Percentiles rank a stretch among this genome's conserved stretches.
Evolutionary conservation across 2,888 invertebrate genomes (phyloP).

Genomic region (Papilio protenor): DNA sequence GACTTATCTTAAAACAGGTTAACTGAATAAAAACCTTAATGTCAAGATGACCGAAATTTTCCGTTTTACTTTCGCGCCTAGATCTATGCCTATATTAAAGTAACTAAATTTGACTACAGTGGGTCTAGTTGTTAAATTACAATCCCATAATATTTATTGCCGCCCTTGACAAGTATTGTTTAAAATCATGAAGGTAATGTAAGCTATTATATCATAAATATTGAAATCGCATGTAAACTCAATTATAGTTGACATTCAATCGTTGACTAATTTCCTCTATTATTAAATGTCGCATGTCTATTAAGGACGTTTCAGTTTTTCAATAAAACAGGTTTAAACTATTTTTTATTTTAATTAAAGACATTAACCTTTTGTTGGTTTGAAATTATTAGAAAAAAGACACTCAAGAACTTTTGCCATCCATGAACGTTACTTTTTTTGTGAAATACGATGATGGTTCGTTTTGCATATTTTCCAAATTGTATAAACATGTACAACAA

Average conservation of each 20-base stretch:
- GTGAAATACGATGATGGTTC: slow-evolving; percentile 55
- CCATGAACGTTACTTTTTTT: slow-evolving; percentile 44
- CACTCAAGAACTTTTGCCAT: slow-evolving; percentile 18
- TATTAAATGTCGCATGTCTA: slow-evolving; percentile 28
- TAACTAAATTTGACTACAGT: no score
- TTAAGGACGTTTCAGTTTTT: not conserved
- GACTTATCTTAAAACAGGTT: no score
- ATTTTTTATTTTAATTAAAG: slow-evolving; percentile 21
- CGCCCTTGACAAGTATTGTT: slow-evolving; percentile 7
- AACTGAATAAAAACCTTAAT: no score
- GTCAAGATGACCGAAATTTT: no score
- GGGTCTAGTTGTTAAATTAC: not conserved
- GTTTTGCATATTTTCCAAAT: slow-evolving; percentile 69
- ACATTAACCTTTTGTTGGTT: slow-evolving; percentile 36
- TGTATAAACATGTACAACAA: slow-evolving; percentile 76
- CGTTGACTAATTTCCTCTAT: slow-evolving; percentile 28
- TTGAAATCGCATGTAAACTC: slow-evolving; percentile 4
- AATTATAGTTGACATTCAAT: slow-evolving; percentile 31
- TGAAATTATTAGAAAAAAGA: not conserved
- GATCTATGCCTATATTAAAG: no score
- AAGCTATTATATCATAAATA: slow-evolving; percentile 25
- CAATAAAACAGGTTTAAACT: slow-evolving; percentile 13
- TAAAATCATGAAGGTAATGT: slow-evolving; percentile 18
- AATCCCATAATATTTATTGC: not conserved
- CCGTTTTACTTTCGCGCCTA: no score